phyloP scores from a whole-genome alignment of 2,888 invertebrate genomes.

The Ectropis crepuscularia region DNA sequence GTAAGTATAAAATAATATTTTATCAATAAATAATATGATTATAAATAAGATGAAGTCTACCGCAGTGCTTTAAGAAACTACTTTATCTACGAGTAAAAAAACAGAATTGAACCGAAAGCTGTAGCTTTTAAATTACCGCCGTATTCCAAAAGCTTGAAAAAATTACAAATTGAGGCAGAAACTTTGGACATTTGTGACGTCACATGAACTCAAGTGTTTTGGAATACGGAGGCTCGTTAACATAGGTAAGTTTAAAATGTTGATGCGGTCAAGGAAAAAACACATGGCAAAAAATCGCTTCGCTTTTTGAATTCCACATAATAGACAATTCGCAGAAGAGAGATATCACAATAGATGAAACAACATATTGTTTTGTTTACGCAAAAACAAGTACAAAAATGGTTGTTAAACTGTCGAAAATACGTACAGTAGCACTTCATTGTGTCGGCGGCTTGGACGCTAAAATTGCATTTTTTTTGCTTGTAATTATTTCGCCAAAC shows the following conservation, averaged over 20 bases:
- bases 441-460: slow-evolving; percentile 65
- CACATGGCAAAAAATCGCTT: slow-evolving; percentile 1
- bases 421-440: slow-evolving; percentile 42
- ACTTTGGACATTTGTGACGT: too few relatives aligned
- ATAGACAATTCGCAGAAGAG: slow-evolving; percentile 9
- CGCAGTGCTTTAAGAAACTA: too few relatives aligned
- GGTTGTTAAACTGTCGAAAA: slow-evolving; percentile 14
- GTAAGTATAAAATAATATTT: too few relatives aligned
- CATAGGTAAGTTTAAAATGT: background rate
- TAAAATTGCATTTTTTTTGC: slow-evolving; percentile 62
- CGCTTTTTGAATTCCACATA: slow-evolving; percentile 5
- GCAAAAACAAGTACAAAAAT: slow-evolving; percentile 26
- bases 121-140: too few relatives aligned
- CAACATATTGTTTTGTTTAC: slow-evolving; percentile 23
- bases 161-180: too few relatives aligned
- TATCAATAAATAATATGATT: too few relatives aligned
- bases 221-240: too few relatives aligned
- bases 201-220: too few relatives aligned
- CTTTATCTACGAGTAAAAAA: too few relatives aligned
- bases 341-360: slow-evolving; percentile 12
- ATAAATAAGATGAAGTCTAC: too few relatives aligned
- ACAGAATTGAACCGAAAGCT: too few relatives aligned
- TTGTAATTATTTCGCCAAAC: slow-evolving; percentile 75
- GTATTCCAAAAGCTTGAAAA: too few relatives aligned
- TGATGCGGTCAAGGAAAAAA: background rate